Evolutionary conservation across 1,140 invertebrate species (phyloP), one percentile per base, ranked within the genome.

Genomic region (Neomicropteryx cornuta): DNA sequence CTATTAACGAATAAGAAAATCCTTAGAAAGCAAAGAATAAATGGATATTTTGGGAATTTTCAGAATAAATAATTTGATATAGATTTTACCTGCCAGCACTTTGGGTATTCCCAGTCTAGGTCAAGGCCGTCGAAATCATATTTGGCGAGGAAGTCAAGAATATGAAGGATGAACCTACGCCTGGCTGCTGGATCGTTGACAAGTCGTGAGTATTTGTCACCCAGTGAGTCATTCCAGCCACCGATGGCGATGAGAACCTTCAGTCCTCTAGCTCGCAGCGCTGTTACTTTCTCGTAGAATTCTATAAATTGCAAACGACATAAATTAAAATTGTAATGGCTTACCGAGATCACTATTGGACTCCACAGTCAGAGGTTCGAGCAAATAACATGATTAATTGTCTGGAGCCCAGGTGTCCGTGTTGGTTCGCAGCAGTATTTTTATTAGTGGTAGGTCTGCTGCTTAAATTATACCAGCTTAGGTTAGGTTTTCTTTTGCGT

Each of bases 101-200:
- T 85, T 1, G 88, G 88, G 62, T 89, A 93, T 49, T 91, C 87
- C 87, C 87, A 93, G 54, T 92, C 87, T 21, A 92, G 62, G 57
- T 93, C 87, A 1, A 93, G 61, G 0, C 87, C 87, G 54, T 90
- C 86, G 43, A 91, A 91, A 19, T 75, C 73, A 45, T 87, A 77
- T 48, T 87, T 78, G 33, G 83, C 71, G 4, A 92, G 64, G 42
- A 91, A 89, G 41, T 83, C 71, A 0, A 90, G 30, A 0, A 77
- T 77, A 46, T 89, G 79, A 1, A 76, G 62, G 2, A 87, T 73
- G 44, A 93, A 93, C 33, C 75, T 76, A 4, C 63, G 67, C 39
- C 87, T 67, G 1, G 82, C 76, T 1, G 71, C 48, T 1, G 79
- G 70, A 52, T 72, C 85, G 52, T 87, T 84, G 0, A 89, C 85